Base-by-base conservation (phyloP, 2,888 invertebrate species). In the Steinernema scapterisci region DNA sequence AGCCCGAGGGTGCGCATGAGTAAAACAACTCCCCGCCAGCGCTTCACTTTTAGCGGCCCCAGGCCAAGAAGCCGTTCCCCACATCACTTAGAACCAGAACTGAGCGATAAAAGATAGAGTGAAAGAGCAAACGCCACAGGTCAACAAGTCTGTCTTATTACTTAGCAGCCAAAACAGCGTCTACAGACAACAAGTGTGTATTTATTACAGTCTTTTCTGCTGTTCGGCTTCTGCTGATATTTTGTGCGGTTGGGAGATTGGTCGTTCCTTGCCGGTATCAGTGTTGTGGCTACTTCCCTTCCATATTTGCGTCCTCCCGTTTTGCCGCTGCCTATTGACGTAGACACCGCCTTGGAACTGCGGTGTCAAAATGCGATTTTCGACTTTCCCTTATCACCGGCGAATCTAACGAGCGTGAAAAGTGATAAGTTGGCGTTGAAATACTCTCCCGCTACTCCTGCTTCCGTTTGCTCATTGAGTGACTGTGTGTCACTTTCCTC, bases 381-480 rank as follows among this genome's bases (percentile, higher is more conserved):
- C 63, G n/a, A 5, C 19, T n/a, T 9, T 11, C 54, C 23, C 31
- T 63, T 63, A 63, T 63, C 63, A 31, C 63, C 1, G 6, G 38
- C 38, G 38, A 38, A 38, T 38, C 9, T 27, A 19, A 11, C 23
- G 31, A 63, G 25, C 63, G 31, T 63, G 63, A 63, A 63, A 54
- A 31, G 63, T 63, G 63, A 63, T 27, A 63, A 63, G 63, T 63
- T 63, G 63, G 63, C 63, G 25, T 63, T 25, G 63, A 27, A 63
- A 31, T 27, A 63, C 63, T 25, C 27, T 1, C 19, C 48, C 5
- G n/a, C 27, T 16, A 31, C 48, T 5, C 3, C 63, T 11, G 63
- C 63, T 63, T 6, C 63, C 16, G 63, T 63, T 21, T 38, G 63
- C 63, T 16, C 38, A 38, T 3, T 38, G 38, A 6, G 38, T 38